Conservation (phyloP, 64 coral and sea anemone species). For the Catalaphyllia jardinei region DNA sequence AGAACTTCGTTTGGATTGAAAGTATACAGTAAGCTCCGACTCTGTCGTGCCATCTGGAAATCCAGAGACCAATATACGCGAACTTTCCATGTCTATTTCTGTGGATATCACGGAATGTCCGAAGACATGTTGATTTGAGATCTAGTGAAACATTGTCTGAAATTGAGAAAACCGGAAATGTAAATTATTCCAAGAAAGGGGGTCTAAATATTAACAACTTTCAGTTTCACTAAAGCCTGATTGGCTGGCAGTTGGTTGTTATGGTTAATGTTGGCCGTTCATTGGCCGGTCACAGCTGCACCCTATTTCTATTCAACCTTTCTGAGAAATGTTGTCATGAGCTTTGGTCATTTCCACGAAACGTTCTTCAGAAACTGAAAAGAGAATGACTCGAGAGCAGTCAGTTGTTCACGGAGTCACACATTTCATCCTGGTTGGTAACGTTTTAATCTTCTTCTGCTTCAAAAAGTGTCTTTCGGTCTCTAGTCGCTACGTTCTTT, state of each 20-base stretch:
- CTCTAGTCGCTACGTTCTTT: neutral
- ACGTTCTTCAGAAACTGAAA: neutral
- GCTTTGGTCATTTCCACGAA: neutral
- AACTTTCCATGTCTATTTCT: neutral
- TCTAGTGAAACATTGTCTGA: neutral
- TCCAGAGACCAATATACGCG: neutral
- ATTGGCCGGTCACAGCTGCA: neutral
- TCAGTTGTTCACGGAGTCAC: neutral
- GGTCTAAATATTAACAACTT: neutral
- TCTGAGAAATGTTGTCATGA: neutral
- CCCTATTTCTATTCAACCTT: neutral
- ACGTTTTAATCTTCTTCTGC: neutral
- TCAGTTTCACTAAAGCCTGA: neutral
- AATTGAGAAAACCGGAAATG: neutral
- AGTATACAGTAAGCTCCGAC: conserved; percentile 16
- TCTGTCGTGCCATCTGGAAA: conserved; percentile 7
- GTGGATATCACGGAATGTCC: neutral
- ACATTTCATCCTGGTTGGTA: neutral
- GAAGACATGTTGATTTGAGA: neutral
- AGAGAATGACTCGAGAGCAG: neutral
- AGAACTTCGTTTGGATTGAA: conserved; percentile 44
- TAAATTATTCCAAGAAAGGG: neutral
- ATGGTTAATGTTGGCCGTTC: neutral
- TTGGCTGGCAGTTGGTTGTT: neutral
- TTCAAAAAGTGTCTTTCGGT: neutral